A percentile compares a stretch with the other conserved stretches of the same genome.
Evolutionary conservation across 2,797 vertebrate genomes (phyloP).

Genomic region (Cichlasoma orientale): DNA sequence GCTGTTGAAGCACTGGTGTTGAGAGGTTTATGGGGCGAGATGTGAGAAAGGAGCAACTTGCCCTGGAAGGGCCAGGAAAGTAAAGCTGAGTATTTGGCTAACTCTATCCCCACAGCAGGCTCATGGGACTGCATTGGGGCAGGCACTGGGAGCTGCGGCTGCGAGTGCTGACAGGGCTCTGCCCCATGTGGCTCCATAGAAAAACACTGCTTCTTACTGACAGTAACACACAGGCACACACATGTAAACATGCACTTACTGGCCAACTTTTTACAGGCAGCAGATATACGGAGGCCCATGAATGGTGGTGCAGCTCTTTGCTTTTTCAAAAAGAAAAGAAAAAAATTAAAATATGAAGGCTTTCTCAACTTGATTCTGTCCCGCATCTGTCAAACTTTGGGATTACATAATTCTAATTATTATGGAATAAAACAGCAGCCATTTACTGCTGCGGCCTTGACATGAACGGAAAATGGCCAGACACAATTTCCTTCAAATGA

Average conservation of each 20-base stretch:
- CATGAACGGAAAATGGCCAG: slow-evolving; percentile 56
- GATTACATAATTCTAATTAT: slow-evolving; percentile 52
- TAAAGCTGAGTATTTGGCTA: slow-evolving; percentile 61
- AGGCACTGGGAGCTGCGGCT: slow-evolving; percentile 55
- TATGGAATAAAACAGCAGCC: slow-evolving; percentile 48
- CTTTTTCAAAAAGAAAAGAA: slow-evolving; percentile 36
- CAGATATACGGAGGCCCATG: slow-evolving; percentile 25
- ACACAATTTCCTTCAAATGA: slow-evolving; percentile 61
- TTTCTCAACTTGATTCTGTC: slow-evolving; percentile 35
- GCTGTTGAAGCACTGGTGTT: slow-evolving; percentile 72
- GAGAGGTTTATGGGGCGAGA: slow-evolving; percentile 80
- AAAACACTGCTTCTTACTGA: slow-evolving; percentile 71
- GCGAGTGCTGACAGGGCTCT: slow-evolving; percentile 73
- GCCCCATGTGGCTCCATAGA: slow-evolving; percentile 67
- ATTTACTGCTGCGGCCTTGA: slow-evolving; percentile 43
- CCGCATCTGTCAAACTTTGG: slow-evolving; percentile 44
- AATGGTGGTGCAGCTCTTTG: slow-evolving; percentile 27
- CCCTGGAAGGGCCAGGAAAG: slow-evolving; percentile 64
- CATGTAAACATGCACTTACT: slow-evolving; percentile 56
- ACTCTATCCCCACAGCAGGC: slow-evolving; percentile 50
- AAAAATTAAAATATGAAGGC: slow-evolving; percentile 26
- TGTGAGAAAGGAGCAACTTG: slow-evolving; percentile 69
- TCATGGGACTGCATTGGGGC: slow-evolving; percentile 46
- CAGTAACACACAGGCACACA: slow-evolving; percentile 60
- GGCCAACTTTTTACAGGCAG: slow-evolving; percentile 41